Percentiles rank a stretch among this genome's conserved stretches.
phyloP scores from a whole-genome alignment of 2,888 invertebrate genomes.

The Priapulus caudatus region DNA sequence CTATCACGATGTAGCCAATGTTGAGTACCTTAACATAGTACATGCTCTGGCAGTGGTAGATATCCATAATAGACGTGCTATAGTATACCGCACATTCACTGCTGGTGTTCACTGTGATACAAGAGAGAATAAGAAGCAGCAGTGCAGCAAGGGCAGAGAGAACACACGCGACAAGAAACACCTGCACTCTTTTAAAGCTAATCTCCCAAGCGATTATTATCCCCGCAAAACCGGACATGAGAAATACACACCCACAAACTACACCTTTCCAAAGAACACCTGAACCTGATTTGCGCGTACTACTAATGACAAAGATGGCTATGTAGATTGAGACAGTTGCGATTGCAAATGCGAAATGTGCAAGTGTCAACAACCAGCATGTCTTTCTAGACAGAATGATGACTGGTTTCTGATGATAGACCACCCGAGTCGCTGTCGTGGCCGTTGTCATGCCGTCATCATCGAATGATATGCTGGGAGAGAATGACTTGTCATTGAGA shows the following conservation, averaged over 20 bases:
- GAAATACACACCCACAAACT: neutral
- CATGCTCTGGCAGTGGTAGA: neutral
- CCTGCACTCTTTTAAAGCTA: neutral
- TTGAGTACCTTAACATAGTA: slow-evolving; percentile 1
- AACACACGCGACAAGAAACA: neutral
- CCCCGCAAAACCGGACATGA: neutral
- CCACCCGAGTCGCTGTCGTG: neutral
- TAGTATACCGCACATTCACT: neutral
- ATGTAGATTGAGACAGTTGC: neutral
- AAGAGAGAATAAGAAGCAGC: neutral
- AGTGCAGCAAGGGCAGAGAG: neutral
- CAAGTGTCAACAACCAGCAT: neutral
- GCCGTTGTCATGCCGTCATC: neutral
- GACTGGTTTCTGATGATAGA: neutral
- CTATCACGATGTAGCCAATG: neutral
- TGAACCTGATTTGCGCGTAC: too few relatives aligned
- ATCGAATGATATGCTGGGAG: too few relatives aligned
- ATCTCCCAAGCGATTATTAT: neutral
- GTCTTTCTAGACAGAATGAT: neutral
- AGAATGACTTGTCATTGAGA: too few relatives aligned
- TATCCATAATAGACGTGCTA: neutral
- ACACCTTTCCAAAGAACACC: neutral
- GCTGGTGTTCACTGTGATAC: neutral
- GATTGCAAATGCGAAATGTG: neutral
- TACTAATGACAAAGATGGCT: neutral